Base-by-base conservation (phyloP, 2,113 vertebrate genomes). In the Scolopax mira region DNA sequence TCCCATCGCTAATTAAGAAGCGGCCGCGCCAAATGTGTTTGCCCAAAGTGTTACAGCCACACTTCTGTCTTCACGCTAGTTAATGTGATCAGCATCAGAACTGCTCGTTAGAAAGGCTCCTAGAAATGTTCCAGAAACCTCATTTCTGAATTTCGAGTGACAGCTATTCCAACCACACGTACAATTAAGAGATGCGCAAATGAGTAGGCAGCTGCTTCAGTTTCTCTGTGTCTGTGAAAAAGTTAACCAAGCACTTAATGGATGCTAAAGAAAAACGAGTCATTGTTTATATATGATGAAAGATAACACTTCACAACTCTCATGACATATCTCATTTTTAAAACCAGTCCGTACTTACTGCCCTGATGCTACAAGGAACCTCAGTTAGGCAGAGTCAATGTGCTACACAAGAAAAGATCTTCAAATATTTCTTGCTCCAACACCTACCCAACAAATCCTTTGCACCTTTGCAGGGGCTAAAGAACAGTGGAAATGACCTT, bases 41-140 rank as follows among this genome's bases (percentile, higher is more conserved):
- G 85, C 67, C n/a, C 44, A n/a, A 93, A 93, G 60, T 52, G 64
- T 41, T 77, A 14, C 37, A 55, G 89, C 35, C 93, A 78, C 79
- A 71, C 89, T 96, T 70, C 79, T 88, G 88, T 58, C 93, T 61
- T 89, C 82, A 10, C 3, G 71, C 54, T 58, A 6, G 7, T 58
- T 57, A 41, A 41, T 57, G 74, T 79, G 88, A 79, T 13, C 90
- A 46, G 79, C 90, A 92, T 94, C 71, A 46, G 46, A 85, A 28
- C 41, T 44, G 44, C 94, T 80, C 21, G 4, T 57, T 51, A 82
- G 49, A 28, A 83, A 44, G 11, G 44, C 65, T 72, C 17, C 74
- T 52, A 61, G 0, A 71, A 85, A 37, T 19, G 74, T 41, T 19
- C 33, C 30, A 18, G 74, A 44, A 93, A 4, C 13, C 2, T 30